These are phyloP conservation scores for Sciurus vulgaris DNA, from an alignment of 2,797 vertebrate genomes.

Conservation along the genomic window DNA sequence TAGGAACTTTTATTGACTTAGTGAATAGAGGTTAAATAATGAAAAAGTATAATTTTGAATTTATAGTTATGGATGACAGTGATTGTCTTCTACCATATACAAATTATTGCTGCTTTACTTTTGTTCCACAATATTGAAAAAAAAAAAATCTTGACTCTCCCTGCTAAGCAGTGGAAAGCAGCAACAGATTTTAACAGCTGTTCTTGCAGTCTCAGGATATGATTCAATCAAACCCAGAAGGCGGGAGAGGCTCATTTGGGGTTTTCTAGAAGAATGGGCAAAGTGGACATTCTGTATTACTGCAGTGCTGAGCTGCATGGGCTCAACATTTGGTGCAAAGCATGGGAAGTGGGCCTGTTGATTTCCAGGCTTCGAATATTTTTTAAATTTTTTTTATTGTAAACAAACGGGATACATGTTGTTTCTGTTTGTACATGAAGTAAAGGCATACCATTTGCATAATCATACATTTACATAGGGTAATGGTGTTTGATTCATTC, in stretches of 20 bases:
- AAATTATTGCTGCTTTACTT: constrained; percentile 12
- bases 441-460: no score
- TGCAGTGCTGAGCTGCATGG: fast-evolving
- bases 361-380: not conserved
- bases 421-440: no score
- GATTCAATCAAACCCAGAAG: not conserved
- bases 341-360: fast-evolving
- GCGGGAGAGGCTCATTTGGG: not conserved
- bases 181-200: constrained; percentile 49
- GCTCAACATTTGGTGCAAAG: not conserved
- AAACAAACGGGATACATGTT: no score
- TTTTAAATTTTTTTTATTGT: no score
- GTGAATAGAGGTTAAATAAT: constrained; percentile 7
- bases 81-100: not conserved
- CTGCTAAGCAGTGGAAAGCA: constrained; percentile 8
- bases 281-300: fast-evolving
- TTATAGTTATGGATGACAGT: not conserved
- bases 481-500: no score
- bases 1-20: not conserved
- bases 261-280: not conserved
- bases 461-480: no score
- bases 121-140: not conserved
- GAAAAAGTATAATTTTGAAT: not conserved
- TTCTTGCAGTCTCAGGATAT: not conserved
- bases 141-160: constrained; percentile 1